Conservation (phyloP, 2,113 vertebrate genomes). For the Heterotis niloticus region DNA sequence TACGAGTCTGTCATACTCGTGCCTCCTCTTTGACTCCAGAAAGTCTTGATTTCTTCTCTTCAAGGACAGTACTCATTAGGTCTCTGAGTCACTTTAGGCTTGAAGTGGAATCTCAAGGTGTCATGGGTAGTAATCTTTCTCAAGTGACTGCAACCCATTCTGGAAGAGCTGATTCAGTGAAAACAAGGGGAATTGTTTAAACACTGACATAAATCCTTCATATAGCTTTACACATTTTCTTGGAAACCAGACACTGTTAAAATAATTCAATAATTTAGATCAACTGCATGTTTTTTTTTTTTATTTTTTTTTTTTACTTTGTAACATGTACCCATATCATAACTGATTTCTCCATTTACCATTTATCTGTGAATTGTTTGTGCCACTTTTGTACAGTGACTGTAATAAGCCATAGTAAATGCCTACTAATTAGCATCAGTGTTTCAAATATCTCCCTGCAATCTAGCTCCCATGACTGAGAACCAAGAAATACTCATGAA, state of each 20-base stretch:
- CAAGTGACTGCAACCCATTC: background rate
- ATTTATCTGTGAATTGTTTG: too few species aligned
- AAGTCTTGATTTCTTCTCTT: background rate
- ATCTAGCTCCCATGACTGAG: conserved; percentile 81
- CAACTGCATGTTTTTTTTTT: background rate
- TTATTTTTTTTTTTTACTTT: conserved; percentile 3
- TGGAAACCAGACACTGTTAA: background rate
- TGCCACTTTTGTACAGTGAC: background rate
- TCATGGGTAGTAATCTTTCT: background rate
- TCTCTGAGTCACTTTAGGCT: conserved; percentile 1
- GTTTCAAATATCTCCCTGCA: conserved; percentile 22
- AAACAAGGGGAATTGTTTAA: background rate
- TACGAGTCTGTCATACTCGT: background rate
- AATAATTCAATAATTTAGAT: background rate
- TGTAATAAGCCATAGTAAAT: background rate
- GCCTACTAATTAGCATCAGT: conserved; percentile 20
- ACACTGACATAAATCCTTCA: background rate
- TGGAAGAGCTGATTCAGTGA: background rate
- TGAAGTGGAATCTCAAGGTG: background rate
- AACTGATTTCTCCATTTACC: background rate
- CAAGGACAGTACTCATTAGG: background rate
- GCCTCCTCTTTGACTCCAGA: background rate
- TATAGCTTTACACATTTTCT: background rate
- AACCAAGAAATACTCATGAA: conserved; percentile 83
- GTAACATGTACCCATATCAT: background rate